Base-by-base conservation (phyloP, 2,888 invertebrate species). In the Limenitis camilla region DNA sequence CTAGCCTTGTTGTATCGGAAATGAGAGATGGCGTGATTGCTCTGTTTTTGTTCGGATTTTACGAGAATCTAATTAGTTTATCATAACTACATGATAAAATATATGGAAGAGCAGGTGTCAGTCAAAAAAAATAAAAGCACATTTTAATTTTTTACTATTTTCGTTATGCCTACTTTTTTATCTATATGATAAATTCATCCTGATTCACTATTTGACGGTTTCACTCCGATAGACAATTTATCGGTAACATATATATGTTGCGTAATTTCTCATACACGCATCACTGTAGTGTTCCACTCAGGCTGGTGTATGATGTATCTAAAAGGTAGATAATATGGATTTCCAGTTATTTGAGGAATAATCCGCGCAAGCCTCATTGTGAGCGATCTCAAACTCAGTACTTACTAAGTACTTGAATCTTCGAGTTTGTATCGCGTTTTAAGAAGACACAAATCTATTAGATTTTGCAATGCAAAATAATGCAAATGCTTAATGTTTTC, bases 271-370 rank as follows among this genome's bases (percentile, higher is more conserved):
- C 64, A 59, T 61, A 63, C 63, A 56, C 64, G 61, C 40, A 62
- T 62, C 56, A 55, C 59, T 55, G 52, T 58, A 56, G 52, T 48
- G 56, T 19, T 19, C 51, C 49, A 49, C 56, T 53, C 41, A 38
- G 45, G 31, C 38, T 41, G 52, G 56, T 43, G 43, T 61, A 61
- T 59, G 54, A 56, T 61, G 65, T 70, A 73, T 72, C 71, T 69
- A 71, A 72, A 74, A 74, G 72, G 71, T 72, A 72, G 74, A 65
- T 74, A 74, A 72, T 73, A 74, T 69, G 71, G 74, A 76, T 80
- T 79, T 75, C 66, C 69, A 74, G 76, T 71, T 74, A 76, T 78
- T 78, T 76, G 77, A 69, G 73, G 71, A 80, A 74, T 80, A 79
- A 81, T 79, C 76, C 74, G 66, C 60, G 63, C 51, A 50, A 71